These are phyloP conservation scores for Periphyllus acericola DNA, from an alignment of 2,888 invertebrate genomes.

Conservation along the genomic window DNA sequence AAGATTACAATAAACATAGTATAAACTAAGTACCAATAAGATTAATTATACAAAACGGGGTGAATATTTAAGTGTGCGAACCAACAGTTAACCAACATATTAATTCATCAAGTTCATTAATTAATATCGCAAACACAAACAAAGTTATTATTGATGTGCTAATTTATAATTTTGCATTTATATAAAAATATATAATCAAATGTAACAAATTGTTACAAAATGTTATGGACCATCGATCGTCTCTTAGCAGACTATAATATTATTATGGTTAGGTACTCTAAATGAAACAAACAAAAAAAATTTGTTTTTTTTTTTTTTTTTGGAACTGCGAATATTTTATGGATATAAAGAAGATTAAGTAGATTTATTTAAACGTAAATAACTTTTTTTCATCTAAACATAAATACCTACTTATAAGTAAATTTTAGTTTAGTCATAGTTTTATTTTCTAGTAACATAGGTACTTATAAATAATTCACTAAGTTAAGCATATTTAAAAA, in stretches of 20 bases:
- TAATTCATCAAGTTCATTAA: background rate
- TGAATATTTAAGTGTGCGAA: background rate
- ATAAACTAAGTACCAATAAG: background rate
- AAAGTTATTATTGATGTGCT: background rate
- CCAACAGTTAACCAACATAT: background rate
- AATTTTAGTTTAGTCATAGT: background rate
- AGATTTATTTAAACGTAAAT: background rate
- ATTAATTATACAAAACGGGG: background rate
- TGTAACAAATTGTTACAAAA: background rate
- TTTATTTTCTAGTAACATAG: background rate
- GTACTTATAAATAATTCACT: background rate
- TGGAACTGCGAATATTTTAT: background rate
- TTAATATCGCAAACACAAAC: background rate
- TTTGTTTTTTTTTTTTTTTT: too few relatives aligned
- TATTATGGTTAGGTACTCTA: too few relatives aligned
- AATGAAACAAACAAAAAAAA: too few relatives aligned
- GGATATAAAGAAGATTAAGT: background rate
- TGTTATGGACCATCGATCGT: background rate
- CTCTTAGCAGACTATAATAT: too few relatives aligned
- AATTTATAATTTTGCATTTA: background rate
- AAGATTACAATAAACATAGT: background rate
- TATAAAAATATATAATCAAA: background rate
- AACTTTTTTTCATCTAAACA: background rate
- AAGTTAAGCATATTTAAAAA: background rate
- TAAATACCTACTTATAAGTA: background rate